phyloP scores from a whole-genome alignment of 2,888 invertebrate genomes.

The Plagiodera versicolora region DNA sequence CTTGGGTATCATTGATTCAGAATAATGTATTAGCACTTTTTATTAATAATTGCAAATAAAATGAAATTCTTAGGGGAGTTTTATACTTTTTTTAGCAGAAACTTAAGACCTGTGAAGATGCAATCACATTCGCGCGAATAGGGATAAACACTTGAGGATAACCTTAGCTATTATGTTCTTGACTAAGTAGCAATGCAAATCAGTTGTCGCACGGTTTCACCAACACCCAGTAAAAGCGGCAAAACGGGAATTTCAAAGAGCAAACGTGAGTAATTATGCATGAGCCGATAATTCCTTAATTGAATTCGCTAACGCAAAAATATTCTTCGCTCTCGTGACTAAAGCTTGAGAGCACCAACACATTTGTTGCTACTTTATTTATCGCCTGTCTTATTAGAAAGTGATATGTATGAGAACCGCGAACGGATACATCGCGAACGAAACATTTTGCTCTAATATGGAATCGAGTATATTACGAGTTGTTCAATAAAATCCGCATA shows the following conservation, averaged over 20 bases:
- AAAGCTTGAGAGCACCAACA: constrained; percentile 33
- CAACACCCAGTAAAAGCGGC: constrained; percentile 11
- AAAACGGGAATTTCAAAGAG: constrained; percentile 30
- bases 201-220: background rate
- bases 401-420: constrained; percentile 46
- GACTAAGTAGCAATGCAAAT: background rate
- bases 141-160: too few species aligned
- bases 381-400: constrained; percentile 46
- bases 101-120: too few species aligned
- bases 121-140: too few species aligned
- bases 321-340: constrained; percentile 38
- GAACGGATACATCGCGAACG: constrained; percentile 32
- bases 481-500: background rate
- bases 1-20: too few species aligned
- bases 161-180: too few species aligned
- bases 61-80: too few species aligned
- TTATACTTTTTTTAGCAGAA: too few species aligned
- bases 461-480: constrained; percentile 19
- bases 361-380: constrained; percentile 44
- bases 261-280: constrained; percentile 36
- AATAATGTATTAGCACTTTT: too few species aligned
- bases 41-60: too few species aligned
- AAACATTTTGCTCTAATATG: constrained; percentile 33
- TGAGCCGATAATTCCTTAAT: constrained; percentile 39
- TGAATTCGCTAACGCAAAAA: constrained; percentile 36